phyloP scores from a whole-genome alignment of 2,113 vertebrate species.

The Tamias sibiricus region DNA sequence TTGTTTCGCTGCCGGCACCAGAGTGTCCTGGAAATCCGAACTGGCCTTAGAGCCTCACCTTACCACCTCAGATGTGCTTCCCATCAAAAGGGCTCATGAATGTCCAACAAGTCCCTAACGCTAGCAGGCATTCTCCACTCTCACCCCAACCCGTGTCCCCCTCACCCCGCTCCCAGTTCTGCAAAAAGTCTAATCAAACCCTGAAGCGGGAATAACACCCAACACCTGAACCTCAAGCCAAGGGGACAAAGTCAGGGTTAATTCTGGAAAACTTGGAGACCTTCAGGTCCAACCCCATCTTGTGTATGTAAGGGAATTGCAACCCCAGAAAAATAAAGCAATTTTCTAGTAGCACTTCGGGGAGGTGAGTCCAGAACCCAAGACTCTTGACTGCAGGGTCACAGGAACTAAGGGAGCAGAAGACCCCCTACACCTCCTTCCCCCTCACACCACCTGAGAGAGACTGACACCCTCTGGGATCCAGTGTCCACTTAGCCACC shows the following conservation, averaged over 20 bases:
- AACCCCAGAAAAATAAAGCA: neutral
- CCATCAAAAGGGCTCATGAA: neutral
- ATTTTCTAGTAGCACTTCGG: neutral
- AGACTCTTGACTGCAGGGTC: neutral
- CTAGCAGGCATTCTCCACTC: neutral
- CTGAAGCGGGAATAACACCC: neutral
- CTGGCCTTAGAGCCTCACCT: slow-evolving; percentile 37
- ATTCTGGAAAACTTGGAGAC: neutral
- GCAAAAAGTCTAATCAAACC: slow-evolving; percentile 6
- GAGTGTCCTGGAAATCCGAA: neutral
- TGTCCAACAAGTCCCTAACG: neutral
- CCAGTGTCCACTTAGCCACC: neutral
- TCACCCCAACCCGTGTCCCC: no score
- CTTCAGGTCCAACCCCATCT: neutral
- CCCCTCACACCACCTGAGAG: neutral
- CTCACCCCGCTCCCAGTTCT: neutral
- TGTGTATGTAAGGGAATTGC: neutral
- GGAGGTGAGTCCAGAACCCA: neutral
- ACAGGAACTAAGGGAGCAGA: neutral
- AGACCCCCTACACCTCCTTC: neutral
- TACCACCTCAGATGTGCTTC: neutral
- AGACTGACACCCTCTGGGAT: neutral
- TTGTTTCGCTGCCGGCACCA: slow-evolving; percentile 23
- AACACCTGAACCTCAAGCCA: neutral
- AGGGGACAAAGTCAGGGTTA: neutral